Evolutionary conservation across 1,140 invertebrate genomes (phyloP).

Genomic region (Aleiodes sp.): DNA sequence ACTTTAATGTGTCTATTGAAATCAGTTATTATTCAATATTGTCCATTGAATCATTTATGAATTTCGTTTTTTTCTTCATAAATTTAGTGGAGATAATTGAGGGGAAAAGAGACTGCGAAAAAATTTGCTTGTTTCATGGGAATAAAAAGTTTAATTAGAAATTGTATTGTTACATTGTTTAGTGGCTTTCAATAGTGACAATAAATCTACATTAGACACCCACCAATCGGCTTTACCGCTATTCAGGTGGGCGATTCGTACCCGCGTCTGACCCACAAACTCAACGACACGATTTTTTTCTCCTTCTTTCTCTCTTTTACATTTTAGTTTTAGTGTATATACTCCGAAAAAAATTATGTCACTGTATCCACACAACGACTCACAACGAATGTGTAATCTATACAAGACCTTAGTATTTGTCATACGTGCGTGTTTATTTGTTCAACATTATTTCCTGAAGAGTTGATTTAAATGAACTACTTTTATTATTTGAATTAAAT

Average conservation of each 20-base stretch:
- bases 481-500: neutral
- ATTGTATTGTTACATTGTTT: constrained; percentile 9
- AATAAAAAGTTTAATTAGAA: neutral
- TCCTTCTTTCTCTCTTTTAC: neutral
- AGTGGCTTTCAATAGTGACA: constrained; percentile 8
- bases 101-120: neutral
- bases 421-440: neutral
- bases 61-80: neutral
- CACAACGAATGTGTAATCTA: neutral
- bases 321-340: constrained; percentile 2
- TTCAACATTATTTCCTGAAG: neutral
- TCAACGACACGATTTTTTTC: constrained; percentile 24
- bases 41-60: no score
- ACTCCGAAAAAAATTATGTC: constrained; percentile 26
- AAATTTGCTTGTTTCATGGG: neutral
- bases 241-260: constrained; percentile 23
- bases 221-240: constrained; percentile 28
- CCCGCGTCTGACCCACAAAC: constrained; percentile 33
- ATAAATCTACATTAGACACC: constrained; percentile 28
- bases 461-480: neutral
- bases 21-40: no score
- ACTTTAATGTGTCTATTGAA: no score
- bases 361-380: constrained; percentile 14
- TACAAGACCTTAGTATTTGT: neutral
- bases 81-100: neutral